Evolutionary conservation across 2,113 vertebrate species (phyloP).

Genomic region (Balaeniceps rex): DNA sequence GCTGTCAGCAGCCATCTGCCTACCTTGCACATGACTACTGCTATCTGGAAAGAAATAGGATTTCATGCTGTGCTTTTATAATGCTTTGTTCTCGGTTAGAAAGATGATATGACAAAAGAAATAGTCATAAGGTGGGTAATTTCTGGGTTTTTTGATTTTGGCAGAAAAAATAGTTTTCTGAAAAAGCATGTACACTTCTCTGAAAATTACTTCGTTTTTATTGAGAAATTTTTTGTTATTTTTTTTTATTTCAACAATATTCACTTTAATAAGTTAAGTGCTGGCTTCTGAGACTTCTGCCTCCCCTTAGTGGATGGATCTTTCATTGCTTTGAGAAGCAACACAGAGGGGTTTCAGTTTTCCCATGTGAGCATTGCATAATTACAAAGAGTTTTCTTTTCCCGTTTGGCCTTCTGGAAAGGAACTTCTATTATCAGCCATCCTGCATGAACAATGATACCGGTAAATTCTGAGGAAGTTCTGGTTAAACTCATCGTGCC

Average conservation of each 20-base stretch:
- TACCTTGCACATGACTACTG: neutral
- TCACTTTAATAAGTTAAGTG: neutral
- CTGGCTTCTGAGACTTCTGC: neutral
- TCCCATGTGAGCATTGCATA: neutral
- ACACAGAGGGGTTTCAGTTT: neutral
- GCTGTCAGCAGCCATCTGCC: neutral
- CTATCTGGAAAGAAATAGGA: neutral
- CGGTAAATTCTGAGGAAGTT: constrained; percentile 18
- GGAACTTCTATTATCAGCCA: constrained; percentile 8
- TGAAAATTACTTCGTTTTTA: neutral
- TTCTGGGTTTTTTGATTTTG: neutral
- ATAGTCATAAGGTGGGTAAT: neutral
- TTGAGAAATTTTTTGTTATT: neutral
- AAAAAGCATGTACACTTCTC: neutral
- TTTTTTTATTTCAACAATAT: neutral
- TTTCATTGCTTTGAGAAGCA: neutral
- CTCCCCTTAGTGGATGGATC: neutral
- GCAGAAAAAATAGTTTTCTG: neutral
- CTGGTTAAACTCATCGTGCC: neutral
- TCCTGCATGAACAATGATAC: neutral
- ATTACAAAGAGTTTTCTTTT: neutral
- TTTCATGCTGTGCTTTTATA: neutral
- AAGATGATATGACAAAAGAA: neutral
- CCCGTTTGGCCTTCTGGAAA: neutral
- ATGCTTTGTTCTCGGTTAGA: neutral